Evolutionary conservation across 1,140 invertebrate species (phyloP), one percentile per base, ranked within the genome.

Genomic region (Lordiphosa mommai): DNA sequence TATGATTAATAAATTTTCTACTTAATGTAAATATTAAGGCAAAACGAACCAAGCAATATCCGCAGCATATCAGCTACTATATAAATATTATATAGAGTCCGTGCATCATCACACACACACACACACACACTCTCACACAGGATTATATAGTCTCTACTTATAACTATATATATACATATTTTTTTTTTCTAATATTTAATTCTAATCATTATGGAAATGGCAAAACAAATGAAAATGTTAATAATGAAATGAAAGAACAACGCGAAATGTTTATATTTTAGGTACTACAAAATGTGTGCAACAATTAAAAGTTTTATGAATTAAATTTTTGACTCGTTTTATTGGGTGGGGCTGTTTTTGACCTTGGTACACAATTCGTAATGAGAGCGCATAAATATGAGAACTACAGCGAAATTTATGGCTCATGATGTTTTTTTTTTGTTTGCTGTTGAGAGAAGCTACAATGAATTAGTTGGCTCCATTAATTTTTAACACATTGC

Each of bases 21-120:
- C 76, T 80, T 80, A 80, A 80, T 80, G 76, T 80, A 80, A 67
- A 80, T 80, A 80, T 60, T 76, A 82, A 72, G 76, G 57, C 66
- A 53, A 80, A 41, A 68, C 58, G 74, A 43, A 30, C 34, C 5
- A 46, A 70, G 61, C 51, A 74, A 74, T 82, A 74, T 71, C 57
- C 70, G 65, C 46, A 61, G 46, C 74, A 80, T 80, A 80, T 82
- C 74, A 79, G 64, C 51, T 57, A 57, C 72, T 79, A 61, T 77
- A 77, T 72, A 20, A 9, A 36, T 40, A 57, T 32, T 56, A 60
- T 74, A 73, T 69, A 65, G 65, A 56, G 33, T 43, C 40, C 40
- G 58, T 61, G 59, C 70, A 59, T 61, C 33, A 66, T 36, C 32
- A 55, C 27, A 41, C 38, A 43, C 30, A 49, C 9, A 32, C 9